Evolutionary conservation across 2,113 vertebrate species (phyloP).

Genomic region (Pomatostomus ruficeps): DNA sequence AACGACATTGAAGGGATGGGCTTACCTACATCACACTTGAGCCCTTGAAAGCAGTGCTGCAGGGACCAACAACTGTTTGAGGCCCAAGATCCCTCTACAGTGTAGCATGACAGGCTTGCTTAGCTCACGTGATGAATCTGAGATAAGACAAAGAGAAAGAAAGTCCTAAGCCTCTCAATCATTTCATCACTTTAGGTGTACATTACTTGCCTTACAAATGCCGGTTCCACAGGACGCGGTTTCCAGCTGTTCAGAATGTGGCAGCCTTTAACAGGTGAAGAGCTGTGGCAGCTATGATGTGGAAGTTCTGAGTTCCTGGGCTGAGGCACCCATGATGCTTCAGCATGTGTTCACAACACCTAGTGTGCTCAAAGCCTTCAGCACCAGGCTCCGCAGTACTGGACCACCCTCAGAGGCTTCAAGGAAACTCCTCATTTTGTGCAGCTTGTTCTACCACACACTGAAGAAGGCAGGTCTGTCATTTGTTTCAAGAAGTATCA

Average conservation of each 20-base stretch:
- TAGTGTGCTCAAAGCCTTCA: background rate
- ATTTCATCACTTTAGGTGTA: background rate
- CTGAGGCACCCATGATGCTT: background rate
- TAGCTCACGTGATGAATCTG: background rate
- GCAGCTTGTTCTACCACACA: background rate
- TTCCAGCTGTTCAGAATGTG: background rate
- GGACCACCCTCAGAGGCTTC: background rate
- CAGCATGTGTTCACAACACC: background rate
- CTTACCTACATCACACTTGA: background rate
- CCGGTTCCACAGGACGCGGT: background rate
- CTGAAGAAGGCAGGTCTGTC: background rate
- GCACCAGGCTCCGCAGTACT: background rate
- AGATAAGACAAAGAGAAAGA: background rate
- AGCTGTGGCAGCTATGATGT: background rate
- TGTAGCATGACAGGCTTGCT: background rate
- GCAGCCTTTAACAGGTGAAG: background rate
- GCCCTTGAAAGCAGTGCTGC: background rate
- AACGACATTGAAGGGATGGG: rapidly evolving
- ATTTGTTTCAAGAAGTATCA: background rate
- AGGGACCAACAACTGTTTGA: background rate
- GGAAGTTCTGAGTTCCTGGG: background rate
- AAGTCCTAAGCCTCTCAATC: background rate
- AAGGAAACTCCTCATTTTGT: background rate
- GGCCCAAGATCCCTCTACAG: background rate
- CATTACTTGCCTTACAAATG: background rate